Base-by-base conservation (phyloP, 1,140 invertebrate genomes). In the Lamellibrachia luymesi region DNA sequence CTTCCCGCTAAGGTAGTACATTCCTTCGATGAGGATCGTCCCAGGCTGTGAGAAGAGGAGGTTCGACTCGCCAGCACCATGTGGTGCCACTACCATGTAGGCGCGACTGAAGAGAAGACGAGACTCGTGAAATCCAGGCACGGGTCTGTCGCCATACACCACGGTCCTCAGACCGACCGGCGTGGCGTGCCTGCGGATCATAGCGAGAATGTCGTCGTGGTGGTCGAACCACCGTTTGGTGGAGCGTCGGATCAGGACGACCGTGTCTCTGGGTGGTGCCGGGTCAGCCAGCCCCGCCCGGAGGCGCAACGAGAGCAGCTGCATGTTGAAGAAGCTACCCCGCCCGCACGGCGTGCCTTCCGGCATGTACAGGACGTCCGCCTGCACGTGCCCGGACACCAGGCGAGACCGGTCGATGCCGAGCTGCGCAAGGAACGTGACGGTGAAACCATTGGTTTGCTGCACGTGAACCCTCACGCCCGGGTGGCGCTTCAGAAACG, bases 51-150 rank as follows among this genome's bases (percentile, higher is more conserved):
- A 90, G 92, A 92, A 93, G 25, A 93, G 27, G 2, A 93, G 27
- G 90, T 93, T 93, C 22, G 93, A 51, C 64, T 90, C 10, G 13
- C 92, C 93, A 2, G 93, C 93, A 17, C 93, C 93, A 90, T 93
- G 93, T 13, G 93, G 92, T 0, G 64, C 93, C 25, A 93, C 92
- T 6, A 93, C 90, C 49, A 93, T 93, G 50, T 91, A 17, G 51
- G 93, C 93, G 51, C 49, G 7, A 49, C 38, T 27, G 92, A 93
- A 93, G 7, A 93, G 7, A 51, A 5, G 64, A 49, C 91, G 92
- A 38, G 89, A 90, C 22, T 51, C 50, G 2, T 7, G 22, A 13
- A 93, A n/a, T 8, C 91, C 51, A 27, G 93, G 93, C 50, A 91
- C 50, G n/a, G 80, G 93, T 22, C 93, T 91, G 51, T 93, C 93